Percentiles rank a stretch among this genome's conserved stretches.
Evolutionary conservation across 2,888 invertebrate species (phyloP).

Genomic region (Tineola bisselliella): DNA sequence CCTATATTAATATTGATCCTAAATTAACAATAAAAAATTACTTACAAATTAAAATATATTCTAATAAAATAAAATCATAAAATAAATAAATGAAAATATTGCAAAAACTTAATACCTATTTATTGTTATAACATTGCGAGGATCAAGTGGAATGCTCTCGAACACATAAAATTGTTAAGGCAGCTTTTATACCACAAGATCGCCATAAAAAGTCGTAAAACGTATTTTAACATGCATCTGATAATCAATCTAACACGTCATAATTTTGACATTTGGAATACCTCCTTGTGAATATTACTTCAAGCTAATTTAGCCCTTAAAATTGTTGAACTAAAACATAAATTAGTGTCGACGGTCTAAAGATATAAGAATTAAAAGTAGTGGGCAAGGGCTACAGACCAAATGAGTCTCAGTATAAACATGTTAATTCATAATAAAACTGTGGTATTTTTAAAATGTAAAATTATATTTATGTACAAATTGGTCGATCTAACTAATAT

Average conservation of each 20-base stretch:
- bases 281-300: conserved; percentile 25
- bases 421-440: conserved; percentile 64
- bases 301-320: conserved; percentile 26
- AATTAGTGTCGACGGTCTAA: conserved; percentile 19
- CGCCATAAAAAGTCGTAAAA: conserved; percentile 64
- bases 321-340: conserved; percentile 14
- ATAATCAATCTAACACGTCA: conserved; percentile 71
- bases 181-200: conserved; percentile 50
- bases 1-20: too few relatives aligned
- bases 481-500: conserved; percentile 29
- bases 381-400: conserved; percentile 28
- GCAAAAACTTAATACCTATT: not conserved
- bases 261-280: conserved; percentile 66
- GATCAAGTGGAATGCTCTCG: conserved; percentile 5
- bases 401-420: conserved; percentile 62
- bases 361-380: conserved; percentile 21
- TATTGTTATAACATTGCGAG: not conserved
- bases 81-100: not conserved
- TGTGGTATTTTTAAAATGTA: conserved; percentile 37
- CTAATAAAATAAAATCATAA: too few relatives aligned
- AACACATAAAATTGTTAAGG: conserved; percentile 46
- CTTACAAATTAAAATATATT: too few relatives aligned
- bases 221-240: conserved; percentile 68
- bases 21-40: too few relatives aligned
- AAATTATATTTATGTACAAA: conserved; percentile 52